phyloP scores from a whole-genome alignment of 2,888 invertebrate genomes.

The Polyploca ridens region DNA sequence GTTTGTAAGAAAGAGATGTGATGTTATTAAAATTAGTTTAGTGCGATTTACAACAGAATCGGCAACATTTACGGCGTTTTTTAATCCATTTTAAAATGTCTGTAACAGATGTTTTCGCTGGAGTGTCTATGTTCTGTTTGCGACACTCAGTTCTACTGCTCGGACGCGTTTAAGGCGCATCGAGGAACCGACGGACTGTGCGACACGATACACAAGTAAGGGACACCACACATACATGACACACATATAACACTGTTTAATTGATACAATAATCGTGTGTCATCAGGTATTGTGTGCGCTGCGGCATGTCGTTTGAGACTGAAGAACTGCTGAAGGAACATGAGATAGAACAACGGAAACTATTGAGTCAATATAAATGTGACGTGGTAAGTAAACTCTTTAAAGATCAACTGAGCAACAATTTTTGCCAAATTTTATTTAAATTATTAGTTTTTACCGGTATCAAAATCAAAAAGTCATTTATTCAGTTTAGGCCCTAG shows the following conservation, averaged over 20 bases:
- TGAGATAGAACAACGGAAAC: not conserved
- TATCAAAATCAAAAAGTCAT: no score
- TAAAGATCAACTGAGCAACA: not conserved
- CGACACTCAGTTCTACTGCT: slow-evolving; percentile 4
- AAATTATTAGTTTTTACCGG: no score
- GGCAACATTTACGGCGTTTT: no score
- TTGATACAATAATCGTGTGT: no score
- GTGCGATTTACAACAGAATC: no score
- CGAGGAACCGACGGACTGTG: not conserved
- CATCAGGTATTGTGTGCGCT: no score
- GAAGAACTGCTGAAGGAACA: no score
- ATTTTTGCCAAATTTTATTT: not conserved
- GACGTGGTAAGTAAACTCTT: not conserved
- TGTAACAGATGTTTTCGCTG: not conserved
- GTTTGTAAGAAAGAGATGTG: no score
- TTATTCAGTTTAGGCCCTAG: no score
- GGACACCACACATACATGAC: not conserved
- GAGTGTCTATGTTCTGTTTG: not conserved
- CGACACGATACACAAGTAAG: not conserved
- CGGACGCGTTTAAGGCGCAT: not conserved
- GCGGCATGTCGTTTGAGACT: no score
- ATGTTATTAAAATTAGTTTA: no score
- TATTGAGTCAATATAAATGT: not conserved
- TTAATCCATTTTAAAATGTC: no score
- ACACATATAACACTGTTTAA: not conserved